phyloP scores from a whole-genome alignment of 2,113 vertebrate genomes.

The Psophia crepitans region DNA sequence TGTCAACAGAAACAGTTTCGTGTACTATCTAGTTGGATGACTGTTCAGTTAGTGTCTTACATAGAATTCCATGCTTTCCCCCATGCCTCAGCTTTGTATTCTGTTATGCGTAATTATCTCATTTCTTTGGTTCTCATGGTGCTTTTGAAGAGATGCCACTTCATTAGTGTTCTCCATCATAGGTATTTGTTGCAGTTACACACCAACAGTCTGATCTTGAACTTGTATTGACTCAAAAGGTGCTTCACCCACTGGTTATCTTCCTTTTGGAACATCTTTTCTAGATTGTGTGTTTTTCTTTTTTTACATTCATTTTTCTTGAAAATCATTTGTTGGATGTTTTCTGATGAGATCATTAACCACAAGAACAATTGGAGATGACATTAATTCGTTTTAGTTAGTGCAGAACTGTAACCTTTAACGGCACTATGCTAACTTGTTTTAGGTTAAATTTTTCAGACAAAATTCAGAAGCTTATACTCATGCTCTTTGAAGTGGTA shows the following conservation, averaged over 20 bases:
- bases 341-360: neutral
- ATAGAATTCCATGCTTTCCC: neutral
- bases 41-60: neutral
- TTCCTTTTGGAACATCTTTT: neutral
- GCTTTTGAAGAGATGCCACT: neutral
- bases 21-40: neutral
- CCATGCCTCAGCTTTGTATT: neutral
- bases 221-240: neutral
- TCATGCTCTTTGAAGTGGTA: neutral
- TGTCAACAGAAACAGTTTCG: neutral
- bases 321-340: neutral
- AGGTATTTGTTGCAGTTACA: neutral
- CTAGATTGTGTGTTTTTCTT: neutral
- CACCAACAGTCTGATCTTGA: neutral
- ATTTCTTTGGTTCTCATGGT: neutral
- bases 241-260: neutral
- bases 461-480: neutral
- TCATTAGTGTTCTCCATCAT: neutral
- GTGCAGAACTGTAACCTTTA: neutral
- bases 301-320: neutral
- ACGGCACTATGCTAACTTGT: neutral
- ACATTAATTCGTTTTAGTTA: neutral
- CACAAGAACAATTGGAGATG: neutral
- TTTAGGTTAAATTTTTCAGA: neutral
- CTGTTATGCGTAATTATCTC: rapidly evolving